Evolutionary conservation across 2,113 vertebrate species (phyloP).

Genomic region (Thamnophis sirtalis): DNA sequence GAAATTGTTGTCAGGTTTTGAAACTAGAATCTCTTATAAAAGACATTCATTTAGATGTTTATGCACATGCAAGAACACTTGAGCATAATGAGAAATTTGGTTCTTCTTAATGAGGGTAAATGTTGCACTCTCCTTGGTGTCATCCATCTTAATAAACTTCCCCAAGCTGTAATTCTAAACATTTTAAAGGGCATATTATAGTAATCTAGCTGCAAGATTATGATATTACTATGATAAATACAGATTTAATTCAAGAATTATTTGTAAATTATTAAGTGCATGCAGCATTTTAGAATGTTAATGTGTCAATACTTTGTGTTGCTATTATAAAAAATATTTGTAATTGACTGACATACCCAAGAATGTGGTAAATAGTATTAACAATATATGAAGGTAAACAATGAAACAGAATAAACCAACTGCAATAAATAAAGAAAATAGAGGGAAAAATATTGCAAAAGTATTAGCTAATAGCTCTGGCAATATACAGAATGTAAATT

Average conservation of each 20-base stretch:
- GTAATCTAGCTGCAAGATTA: not conserved
- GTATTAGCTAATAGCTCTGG: not conserved
- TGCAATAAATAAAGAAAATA: not conserved
- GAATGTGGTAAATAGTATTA: not conserved
- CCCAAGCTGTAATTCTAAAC: not conserved
- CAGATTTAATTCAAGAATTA: not conserved
- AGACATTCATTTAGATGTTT: not conserved
- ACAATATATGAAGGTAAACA: not conserved
- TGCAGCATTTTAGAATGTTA: not conserved
- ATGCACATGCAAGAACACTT: not conserved
- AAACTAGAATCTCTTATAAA: not conserved
- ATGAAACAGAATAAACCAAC: not conserved
- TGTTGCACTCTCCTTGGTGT: not conserved
- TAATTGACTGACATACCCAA: not conserved
- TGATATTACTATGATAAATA: not conserved
- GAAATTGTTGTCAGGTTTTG: not conserved
- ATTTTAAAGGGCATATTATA: not conserved
- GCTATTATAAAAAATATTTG: not conserved
- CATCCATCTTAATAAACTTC: not conserved
- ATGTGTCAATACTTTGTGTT: not conserved
- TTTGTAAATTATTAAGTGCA: not conserved
- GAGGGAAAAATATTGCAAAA: not conserved
- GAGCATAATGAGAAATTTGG: not conserved
- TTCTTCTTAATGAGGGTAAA: not conserved
- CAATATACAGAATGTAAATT: not conserved